Percentiles rank a stretch among this genome's conserved stretches.
These are phyloP conservation scores for Dicaeum eximium DNA, from an alignment of 2,113 vertebrate genomes.

Conservation along the genomic window DNA sequence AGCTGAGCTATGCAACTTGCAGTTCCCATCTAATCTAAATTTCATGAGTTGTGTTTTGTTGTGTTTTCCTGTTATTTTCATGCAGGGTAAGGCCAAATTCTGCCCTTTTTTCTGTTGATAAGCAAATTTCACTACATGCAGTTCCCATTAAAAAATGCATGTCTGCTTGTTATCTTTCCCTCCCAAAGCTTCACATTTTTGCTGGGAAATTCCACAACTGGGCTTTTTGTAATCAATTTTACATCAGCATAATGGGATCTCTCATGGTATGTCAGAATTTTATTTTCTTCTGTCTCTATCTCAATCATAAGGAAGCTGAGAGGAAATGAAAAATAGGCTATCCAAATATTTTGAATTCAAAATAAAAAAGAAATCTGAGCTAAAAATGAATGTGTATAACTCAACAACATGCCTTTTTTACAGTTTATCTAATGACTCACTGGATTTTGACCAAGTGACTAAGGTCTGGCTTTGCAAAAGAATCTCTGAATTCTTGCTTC, in stretches of 20 bases:
- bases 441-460: neutral
- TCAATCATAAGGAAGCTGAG: neutral
- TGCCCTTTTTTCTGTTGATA: neutral
- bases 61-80: neutral
- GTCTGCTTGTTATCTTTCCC: neutral
- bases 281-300: neutral
- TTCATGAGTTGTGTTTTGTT: neutral
- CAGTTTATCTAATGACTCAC: neutral
- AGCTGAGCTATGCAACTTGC: neutral
- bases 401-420: neutral
- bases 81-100: constrained; percentile 11
- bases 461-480: neutral
- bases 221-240: neutral
- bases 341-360: neutral
- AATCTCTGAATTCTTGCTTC: neutral
- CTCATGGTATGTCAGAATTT: neutral
- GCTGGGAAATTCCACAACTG: neutral
- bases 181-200: neutral
- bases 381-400: neutral
- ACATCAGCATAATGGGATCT: neutral
- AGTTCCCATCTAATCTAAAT: constrained; percentile 16
- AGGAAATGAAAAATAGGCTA: neutral
- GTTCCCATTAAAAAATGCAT: neutral
- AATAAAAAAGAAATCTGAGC: neutral
- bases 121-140: neutral